Evolutionary conservation across 2,797 vertebrate genomes (phyloP).

Genomic region (Dendrocincla tyrannina): DNA sequence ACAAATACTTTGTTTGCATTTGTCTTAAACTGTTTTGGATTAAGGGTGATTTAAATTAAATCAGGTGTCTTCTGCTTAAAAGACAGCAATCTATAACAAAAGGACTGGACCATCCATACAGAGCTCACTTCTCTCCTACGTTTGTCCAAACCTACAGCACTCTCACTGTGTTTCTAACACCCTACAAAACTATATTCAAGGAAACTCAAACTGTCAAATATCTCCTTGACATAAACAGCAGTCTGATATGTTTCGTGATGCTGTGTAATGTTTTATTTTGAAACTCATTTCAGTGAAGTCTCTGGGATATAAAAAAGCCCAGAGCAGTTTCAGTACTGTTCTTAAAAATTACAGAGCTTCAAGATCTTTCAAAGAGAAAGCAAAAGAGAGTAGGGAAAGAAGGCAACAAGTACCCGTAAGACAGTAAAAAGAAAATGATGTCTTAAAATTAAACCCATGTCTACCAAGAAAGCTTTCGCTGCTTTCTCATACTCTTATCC

Average conservation of each 20-base stretch:
- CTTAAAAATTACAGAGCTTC: not conserved
- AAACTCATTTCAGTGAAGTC: not conserved
- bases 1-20: not conserved
- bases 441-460: not conserved
- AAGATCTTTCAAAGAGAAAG: not conserved
- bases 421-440: not conserved
- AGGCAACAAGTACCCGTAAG: not conserved
- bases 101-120: not conserved
- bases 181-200: not conserved
- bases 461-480: not conserved
- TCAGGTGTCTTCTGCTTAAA: not conserved
- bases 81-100: not conserved
- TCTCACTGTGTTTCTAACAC: not conserved
- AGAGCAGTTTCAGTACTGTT: not conserved
- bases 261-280: not conserved
- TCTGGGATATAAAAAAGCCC: not conserved
- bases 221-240: not conserved
- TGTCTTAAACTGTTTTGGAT: not conserved
- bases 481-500: not conserved
- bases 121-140: not conserved
- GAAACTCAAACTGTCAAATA: not conserved
- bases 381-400: not conserved
- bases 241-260: not conserved
- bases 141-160: not conserved
- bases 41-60: not conserved